Evolutionary conservation across 2,888 invertebrate genomes (phyloP).

Genomic region (Cataglyphis altisquamis): DNA sequence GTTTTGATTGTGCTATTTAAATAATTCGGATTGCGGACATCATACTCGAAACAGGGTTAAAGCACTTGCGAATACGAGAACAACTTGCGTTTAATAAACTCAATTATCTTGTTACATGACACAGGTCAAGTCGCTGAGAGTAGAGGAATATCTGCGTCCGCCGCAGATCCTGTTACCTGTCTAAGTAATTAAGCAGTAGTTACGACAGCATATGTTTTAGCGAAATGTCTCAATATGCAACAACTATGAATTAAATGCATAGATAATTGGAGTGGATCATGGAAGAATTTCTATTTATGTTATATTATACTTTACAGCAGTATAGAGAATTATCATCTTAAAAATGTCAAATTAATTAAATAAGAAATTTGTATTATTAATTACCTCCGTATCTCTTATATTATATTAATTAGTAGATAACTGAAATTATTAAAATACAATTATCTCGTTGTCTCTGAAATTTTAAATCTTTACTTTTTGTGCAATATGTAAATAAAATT

Average conservation of each 20-base stretch:
- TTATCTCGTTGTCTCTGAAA: background rate
- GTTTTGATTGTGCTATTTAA: constrained; percentile 39
- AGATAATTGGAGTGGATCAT: constrained; percentile 40
- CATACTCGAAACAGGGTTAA: constrained; percentile 42
- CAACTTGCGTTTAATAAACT: constrained; percentile 75
- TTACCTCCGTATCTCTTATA: background rate
- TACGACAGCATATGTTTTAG: constrained; percentile 72
- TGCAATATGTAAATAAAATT: background rate
- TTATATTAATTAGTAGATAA: background rate
- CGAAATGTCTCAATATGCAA: constrained; percentile 52
- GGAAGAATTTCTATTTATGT: constrained; percentile 47
- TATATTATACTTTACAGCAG: constrained; percentile 47
- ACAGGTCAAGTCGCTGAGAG: constrained; percentile 76
- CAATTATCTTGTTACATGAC: constrained; percentile 76
- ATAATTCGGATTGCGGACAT: constrained; percentile 21
- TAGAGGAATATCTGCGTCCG: constrained; percentile 74
- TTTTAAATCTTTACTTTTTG: background rate
- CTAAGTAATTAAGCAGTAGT: constrained; percentile 79
- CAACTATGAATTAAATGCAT: constrained; percentile 25
- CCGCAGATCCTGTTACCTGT: constrained; percentile 76
- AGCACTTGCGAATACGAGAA: constrained; percentile 52
- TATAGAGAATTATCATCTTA: background rate
- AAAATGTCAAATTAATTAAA: background rate
- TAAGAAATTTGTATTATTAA: background rate
- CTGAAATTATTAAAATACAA: background rate